phyloP scores from a whole-genome alignment of 2,113 vertebrate genomes.

The Clarias gariepinus region DNA sequence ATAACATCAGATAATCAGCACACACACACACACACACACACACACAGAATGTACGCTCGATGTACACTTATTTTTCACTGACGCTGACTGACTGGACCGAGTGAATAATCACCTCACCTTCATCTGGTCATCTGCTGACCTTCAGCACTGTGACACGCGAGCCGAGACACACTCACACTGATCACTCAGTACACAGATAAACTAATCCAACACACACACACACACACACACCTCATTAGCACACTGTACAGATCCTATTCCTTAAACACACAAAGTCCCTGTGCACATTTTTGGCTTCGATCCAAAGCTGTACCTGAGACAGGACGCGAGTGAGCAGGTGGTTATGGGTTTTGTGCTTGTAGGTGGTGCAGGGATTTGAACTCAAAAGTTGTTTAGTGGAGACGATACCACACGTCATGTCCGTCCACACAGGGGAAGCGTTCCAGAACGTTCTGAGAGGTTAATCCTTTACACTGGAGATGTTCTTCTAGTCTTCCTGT shows the following conservation, averaged over 20 bases:
- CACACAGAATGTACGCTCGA: neutral
- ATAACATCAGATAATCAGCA: neutral
- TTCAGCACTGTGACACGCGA: conserved; percentile 1
- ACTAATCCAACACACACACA: conserved; percentile 19
- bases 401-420: too few species aligned
- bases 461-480: neutral
- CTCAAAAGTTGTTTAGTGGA: neutral
- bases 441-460: too few species aligned
- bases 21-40: neutral
- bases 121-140: conserved; percentile 12
- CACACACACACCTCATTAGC: neutral
- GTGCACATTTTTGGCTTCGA: neutral
- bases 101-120: conserved; percentile 21
- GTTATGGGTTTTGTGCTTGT: neutral
- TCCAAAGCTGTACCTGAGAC: neutral
- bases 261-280: neutral
- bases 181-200: neutral
- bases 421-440: neutral
- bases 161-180: neutral
- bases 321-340: neutral
- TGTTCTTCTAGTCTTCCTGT: neutral
- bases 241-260: neutral
- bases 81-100: neutral
- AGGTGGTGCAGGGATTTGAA: neutral
- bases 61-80: neutral